phyloP scores from a whole-genome alignment of 2,797 vertebrate genomes.

The Oryzias sinensis region DNA sequence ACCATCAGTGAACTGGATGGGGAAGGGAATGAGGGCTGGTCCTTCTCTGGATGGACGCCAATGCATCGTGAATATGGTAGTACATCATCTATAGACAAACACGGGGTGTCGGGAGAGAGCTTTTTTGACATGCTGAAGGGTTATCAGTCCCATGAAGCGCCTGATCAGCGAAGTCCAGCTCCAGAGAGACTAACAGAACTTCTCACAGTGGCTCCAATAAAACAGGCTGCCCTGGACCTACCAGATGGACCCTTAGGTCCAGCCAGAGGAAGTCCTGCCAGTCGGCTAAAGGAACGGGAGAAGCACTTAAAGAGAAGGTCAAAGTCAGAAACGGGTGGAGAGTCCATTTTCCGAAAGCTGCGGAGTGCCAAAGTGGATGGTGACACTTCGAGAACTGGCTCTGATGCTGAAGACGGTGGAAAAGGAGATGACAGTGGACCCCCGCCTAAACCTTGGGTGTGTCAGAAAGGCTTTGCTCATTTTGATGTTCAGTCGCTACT shows the following conservation, averaged over 20 bases:
- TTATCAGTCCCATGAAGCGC: conserved; percentile 86
- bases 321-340: conserved; percentile 96
- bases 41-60: conserved; percentile 92
- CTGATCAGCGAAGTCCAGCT: conserved; percentile 87
- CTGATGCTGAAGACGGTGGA: conserved; percentile 91
- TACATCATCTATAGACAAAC: conserved; percentile 98
- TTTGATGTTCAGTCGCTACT: conserved; percentile 95
- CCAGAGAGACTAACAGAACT: conserved; percentile 90
- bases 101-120: conserved; percentile 93
- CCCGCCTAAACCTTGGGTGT: conserved; percentile 87
- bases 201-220: conserved; percentile 85
- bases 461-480: conserved; percentile 95
- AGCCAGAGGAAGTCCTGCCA: conserved; percentile 87
- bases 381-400: conserved; percentile 84
- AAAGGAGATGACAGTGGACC: conserved; percentile 84
- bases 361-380: conserved; percentile 92
- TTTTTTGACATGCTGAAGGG: conserved; percentile 97
- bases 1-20: conserved; percentile 96
- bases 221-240: conserved; percentile 91
- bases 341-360: conserved; percentile 97
- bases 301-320: conserved; percentile 97
- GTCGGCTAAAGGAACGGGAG: conserved; percentile 94
- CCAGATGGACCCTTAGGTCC: conserved; percentile 85
- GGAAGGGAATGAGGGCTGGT: conserved; percentile 93
- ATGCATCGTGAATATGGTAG: conserved; percentile 98